Evolutionary conservation across 2,113 vertebrate species (phyloP).

Genomic region (Pterophyllum scalare): DNA sequence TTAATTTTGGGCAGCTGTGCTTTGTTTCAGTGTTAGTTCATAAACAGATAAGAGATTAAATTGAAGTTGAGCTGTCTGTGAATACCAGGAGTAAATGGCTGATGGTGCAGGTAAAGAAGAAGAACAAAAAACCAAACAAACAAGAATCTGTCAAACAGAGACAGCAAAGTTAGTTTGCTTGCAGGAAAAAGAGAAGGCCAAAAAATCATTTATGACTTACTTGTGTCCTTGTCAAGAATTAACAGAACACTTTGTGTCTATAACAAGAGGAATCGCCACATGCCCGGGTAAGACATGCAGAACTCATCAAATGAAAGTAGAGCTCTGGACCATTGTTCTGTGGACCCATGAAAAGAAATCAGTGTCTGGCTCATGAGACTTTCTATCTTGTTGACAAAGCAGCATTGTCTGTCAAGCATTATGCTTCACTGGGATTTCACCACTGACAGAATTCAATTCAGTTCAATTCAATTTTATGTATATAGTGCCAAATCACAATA

Average conservation of each 20-base stretch:
- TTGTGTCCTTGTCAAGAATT: slow-evolving; percentile 10
- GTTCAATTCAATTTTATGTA: too few relatives aligned
- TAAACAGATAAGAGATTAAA: not conserved
- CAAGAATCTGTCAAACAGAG: not conserved
- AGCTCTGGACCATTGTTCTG: not conserved
- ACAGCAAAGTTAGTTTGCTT: not conserved
- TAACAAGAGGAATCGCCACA: not conserved
- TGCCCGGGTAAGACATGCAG: not conserved
- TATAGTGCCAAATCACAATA: too few relatives aligned
- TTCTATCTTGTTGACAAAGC: slow-evolving; percentile 5
- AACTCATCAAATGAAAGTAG: not conserved
- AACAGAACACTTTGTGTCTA: not conserved
- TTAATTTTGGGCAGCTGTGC: not conserved
- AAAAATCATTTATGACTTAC: not conserved
- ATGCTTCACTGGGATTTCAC: slow-evolving; percentile 1
- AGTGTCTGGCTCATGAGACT: not conserved
- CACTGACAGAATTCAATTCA: not conserved
- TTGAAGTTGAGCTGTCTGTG: not conserved
- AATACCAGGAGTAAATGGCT: not conserved
- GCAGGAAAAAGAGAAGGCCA: not conserved
- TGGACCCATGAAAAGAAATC: slow-evolving; percentile 4
- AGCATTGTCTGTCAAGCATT: not conserved
- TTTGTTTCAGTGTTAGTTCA: not conserved
- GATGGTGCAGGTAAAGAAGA: not conserved
- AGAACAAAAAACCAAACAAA: not conserved